Evolutionary conservation across 2,113 vertebrate genomes (phyloP).

Genomic region (Thermophis baileyi): DNA sequence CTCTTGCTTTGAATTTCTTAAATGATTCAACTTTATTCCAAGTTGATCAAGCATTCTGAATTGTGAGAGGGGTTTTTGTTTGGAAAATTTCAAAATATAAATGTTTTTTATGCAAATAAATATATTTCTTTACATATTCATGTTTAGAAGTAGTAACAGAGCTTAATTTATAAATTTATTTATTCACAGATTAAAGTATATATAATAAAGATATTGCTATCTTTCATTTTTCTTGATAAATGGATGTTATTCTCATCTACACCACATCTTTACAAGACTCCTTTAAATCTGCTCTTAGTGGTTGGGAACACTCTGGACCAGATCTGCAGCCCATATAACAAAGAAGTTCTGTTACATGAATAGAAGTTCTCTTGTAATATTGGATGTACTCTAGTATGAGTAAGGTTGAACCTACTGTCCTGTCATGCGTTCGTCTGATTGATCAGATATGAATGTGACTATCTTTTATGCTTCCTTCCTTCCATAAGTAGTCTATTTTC

Average conservation of each 20-base stretch:
- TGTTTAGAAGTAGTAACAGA: neutral
- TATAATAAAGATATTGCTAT: constrained; percentile 17
- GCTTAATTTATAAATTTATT: neutral
- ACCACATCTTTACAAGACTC: neutral
- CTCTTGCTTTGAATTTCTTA: neutral
- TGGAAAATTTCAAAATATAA: neutral
- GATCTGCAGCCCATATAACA: neutral
- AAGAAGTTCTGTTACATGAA: neutral
- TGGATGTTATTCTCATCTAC: neutral
- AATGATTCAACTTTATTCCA: neutral
- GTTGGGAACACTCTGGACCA: neutral
- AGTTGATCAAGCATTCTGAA: neutral
- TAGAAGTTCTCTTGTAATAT: neutral
- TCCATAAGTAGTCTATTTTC: neutral
- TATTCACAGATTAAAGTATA: neutral
- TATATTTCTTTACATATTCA: neutral
- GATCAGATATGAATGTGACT: neutral
- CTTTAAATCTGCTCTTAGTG: neutral
- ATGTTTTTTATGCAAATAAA: neutral
- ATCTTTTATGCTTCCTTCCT: neutral
- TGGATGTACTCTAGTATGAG: neutral
- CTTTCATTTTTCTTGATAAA: neutral
- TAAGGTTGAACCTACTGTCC: neutral
- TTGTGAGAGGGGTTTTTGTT: neutral
- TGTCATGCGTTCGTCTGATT: neutral